phyloP scores from a whole-genome alignment of 2,113 vertebrate species.

The Fregetta grallaria region DNA sequence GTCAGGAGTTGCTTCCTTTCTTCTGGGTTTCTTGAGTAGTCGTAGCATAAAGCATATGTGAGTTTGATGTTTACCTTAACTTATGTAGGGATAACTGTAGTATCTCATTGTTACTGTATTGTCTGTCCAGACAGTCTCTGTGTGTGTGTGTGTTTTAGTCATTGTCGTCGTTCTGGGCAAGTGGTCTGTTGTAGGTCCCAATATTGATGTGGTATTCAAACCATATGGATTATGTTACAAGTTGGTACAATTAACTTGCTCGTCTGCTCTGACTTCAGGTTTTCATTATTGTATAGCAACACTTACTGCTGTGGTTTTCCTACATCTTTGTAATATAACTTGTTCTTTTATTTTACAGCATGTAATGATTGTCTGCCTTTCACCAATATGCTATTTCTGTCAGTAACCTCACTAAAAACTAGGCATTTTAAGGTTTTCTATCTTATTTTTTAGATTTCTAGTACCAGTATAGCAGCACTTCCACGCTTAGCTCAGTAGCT shows the following conservation, averaged over 20 bases:
- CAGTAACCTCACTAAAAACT: not conserved
- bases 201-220: not conserved
- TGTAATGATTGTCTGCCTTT: not conserved
- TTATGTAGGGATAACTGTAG: not conserved
- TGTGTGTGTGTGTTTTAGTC: not conserved
- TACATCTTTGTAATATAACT: not conserved
- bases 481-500: not conserved
- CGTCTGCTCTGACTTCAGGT: not conserved
- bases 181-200: not conserved
- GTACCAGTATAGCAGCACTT: not conserved
- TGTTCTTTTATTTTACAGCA: constrained; percentile 1
- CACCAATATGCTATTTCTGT: not conserved
- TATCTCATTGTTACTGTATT: not conserved
- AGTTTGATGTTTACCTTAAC: not conserved
- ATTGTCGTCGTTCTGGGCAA: not conserved
- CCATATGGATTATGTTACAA: not conserved
- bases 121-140: not conserved
- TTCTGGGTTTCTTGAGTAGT: not conserved
- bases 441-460: not conserved
- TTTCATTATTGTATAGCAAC: not conserved
- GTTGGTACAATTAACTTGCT: not conserved
- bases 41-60: not conserved
- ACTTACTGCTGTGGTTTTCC: not conserved
- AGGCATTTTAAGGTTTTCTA: not conserved
- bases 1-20: not conserved